Percentiles rank a stretch among this genome's conserved stretches.
These are phyloP conservation scores for Pollicipes pollicipes DNA, from an alignment of 1,140 invertebrate genomes.

Conservation along the genomic window DNA sequence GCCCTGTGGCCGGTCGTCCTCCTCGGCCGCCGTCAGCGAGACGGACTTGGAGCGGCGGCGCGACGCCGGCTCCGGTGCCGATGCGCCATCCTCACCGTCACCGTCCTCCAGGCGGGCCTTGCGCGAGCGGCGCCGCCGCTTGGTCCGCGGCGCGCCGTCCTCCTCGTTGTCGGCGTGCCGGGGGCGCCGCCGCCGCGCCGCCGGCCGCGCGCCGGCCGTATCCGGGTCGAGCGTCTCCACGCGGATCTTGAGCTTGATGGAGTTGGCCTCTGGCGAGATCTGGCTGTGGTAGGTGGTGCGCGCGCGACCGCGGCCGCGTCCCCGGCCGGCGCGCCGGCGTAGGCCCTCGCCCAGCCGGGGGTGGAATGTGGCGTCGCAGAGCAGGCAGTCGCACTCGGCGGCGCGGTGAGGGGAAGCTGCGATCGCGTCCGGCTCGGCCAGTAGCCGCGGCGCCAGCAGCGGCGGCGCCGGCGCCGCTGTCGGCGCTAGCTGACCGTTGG, in stretches of 20 bases:
- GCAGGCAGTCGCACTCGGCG: background rate
- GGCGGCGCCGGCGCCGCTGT: no score
- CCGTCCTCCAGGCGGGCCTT: background rate
- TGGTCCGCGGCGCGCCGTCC: background rate
- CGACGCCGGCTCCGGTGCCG: background rate
- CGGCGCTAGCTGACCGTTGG: background rate
- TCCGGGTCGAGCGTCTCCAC: background rate
- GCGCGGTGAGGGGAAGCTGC: background rate
- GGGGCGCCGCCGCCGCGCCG: background rate
- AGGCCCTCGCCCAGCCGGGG: background rate
- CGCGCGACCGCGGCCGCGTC: no score
- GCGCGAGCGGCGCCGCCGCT: background rate
- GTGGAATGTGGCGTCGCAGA: background rate
- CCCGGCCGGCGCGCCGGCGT: no score
- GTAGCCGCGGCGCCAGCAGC: background rate
- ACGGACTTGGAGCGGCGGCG: background rate
- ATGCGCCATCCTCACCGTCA: background rate
- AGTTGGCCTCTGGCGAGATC: background rate
- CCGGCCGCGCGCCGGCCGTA: background rate
- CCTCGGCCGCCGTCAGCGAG: background rate
- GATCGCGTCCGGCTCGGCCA: background rate
- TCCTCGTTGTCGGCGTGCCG: background rate
- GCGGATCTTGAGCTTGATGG: background rate
- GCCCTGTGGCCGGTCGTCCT: background rate
- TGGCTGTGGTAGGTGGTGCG: slow-evolving; percentile 1